A percentile compares a stretch with the other conserved stretches of the same genome.
Evolutionary conservation across 53 echinoderm and acorn worm species (phyloP).

Genomic region (Holothuria scabra): DNA sequence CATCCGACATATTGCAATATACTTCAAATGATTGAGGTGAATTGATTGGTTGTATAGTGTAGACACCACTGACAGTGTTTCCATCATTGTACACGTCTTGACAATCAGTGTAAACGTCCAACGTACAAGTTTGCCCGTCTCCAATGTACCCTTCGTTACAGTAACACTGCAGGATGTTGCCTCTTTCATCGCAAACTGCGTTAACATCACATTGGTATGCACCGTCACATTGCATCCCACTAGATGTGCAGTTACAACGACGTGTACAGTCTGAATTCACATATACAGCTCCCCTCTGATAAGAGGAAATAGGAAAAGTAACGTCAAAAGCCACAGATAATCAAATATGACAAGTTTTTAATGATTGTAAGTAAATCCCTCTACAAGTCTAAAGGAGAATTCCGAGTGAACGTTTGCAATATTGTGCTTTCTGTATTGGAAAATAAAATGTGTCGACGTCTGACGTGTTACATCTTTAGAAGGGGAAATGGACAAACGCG

Average conservation of each 20-base stretch:
- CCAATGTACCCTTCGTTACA: neutral
- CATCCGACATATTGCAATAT: conserved; percentile 18
- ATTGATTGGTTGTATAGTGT: conserved; percentile 18
- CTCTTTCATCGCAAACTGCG: conserved; percentile 1
- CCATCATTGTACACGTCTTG: conserved; percentile 19
- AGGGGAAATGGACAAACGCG: no score
- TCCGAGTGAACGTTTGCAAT: no score
- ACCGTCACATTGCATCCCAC: neutral
- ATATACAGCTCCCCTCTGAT: neutral
- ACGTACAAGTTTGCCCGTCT: neutral
- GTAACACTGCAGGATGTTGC: neutral
- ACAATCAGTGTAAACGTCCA: conserved; percentile 4
- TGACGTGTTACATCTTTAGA: no score
- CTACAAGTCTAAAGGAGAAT: no score
- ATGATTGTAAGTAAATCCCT: no score
- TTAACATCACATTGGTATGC: neutral
- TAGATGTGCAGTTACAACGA: conserved; percentile 5
- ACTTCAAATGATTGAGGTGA: conserved; percentile 25
- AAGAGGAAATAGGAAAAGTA: neutral
- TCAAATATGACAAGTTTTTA: neutral
- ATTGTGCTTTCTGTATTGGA: no score
- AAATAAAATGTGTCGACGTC: no score
- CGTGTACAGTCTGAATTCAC: conserved; percentile 3
- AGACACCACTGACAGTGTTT: neutral
- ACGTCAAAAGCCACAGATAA: neutral